A percentile compares a stretch with the other conserved stretches of the same genome.
Evolutionary conservation across 2,797 vertebrate genomes (phyloP).

Genomic region (Manis javanica): DNA sequence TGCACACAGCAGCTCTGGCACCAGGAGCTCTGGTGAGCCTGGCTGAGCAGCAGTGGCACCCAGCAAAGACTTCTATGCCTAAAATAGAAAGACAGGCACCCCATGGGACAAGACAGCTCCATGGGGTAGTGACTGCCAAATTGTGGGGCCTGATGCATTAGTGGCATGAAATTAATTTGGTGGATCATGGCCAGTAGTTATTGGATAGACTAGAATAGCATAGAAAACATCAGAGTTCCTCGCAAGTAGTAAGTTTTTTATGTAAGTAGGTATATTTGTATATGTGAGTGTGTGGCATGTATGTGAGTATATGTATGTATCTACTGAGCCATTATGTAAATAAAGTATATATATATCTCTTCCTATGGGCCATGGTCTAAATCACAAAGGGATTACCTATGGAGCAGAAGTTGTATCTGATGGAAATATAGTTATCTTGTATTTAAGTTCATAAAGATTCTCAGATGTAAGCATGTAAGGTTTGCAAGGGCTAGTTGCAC

Average conservation of each 20-base stretch:
- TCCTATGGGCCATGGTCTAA: not conserved
- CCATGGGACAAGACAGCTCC: not conserved
- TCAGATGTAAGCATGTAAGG: not conserved
- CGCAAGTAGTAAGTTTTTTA: not conserved
- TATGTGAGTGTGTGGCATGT: not conserved
- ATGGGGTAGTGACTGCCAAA: not conserved
- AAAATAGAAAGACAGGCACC: not conserved
- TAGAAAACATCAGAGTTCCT: not conserved
- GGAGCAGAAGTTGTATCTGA: not conserved
- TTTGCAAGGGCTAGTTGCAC: not conserved
- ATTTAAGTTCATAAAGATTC: constrained; percentile 27
- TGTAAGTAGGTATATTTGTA: not conserved
- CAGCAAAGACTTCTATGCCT: not conserved
- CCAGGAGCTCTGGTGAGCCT: not conserved
- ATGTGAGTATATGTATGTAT: not conserved
- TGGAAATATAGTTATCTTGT: not conserved
- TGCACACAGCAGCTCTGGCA: not conserved
- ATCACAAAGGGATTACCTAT: not conserved
- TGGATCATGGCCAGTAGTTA: not conserved
- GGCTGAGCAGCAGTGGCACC: not conserved
- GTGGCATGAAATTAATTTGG: not conserved
- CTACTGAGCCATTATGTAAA: not conserved
- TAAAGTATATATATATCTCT: not conserved
- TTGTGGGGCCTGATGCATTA: not conserved
- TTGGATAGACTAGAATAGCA: constrained; percentile 38